Base-by-base conservation (phyloP, 2,797 vertebrate genomes). In the Cryptoblepharus egeriae region DNA sequence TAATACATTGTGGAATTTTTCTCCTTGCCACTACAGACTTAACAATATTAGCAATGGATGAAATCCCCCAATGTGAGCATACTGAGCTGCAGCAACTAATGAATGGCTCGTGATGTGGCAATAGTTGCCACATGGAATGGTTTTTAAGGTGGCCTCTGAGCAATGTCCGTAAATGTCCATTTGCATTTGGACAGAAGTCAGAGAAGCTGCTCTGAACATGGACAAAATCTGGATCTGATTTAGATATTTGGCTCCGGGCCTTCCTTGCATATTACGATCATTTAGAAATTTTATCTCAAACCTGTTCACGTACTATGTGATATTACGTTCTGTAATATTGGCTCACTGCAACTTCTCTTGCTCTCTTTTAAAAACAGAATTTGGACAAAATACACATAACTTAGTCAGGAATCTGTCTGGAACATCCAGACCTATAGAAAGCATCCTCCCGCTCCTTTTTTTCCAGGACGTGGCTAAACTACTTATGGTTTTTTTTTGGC, bases 401-500 rank as follows among this genome's bases (percentile, higher is more conserved):
- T 88, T 89, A 75, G 82, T 28, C 5, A 39, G n/a, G 28, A 16
- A 52, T 0, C 0, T 57, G 79, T 49, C 57, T 75, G 49, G 82
- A 90, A 71, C 30, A 24, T 70, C 58, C 39, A 75, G 85, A 63
- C 57, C 49, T 88, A 45, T 80, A 87, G 81, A 52, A 65, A 84
- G 45, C 39, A 64, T 32, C 71, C 73, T 37, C 15, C 39, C 8
- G 26, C 42, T n/a, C 58, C 35, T 30, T 42, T 49, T 49, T 42
- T 57, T 58, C 57, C 80, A 57, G 64, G 90, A 88, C 85, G 75
- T 82, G 63, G 70, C 87, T 83, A 70, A 69, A 42, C 55, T 87
- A 55, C 39, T 79, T 90, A 49, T 85, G 87, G 67, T 91, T 88
- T 82, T 45, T n/a, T 72, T 74, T 91, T 88, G 90, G 77, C 88